Evolutionary conservation across 2,888 invertebrate species (phyloP), one percentile per base, ranked within the genome.

Genomic region (Andrena camellia): DNA sequence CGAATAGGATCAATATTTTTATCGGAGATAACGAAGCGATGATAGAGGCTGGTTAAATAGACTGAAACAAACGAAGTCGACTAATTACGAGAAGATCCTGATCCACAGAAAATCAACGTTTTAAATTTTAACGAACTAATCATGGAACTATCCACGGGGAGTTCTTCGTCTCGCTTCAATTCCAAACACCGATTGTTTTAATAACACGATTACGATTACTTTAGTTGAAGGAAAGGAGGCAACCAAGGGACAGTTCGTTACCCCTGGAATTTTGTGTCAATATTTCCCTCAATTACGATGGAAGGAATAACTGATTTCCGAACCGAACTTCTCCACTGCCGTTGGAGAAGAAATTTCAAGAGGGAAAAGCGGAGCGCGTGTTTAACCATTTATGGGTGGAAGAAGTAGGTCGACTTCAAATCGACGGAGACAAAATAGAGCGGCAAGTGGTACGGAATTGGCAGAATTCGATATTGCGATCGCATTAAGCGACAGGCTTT

Each of bases 331-430:
- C 33, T 35, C 20, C 10, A 50, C 48, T 0, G 2, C 0, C 31
- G 26, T 8, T 42, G 8, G 10, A 17, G 10, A 33, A n/a, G 17
- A 63, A 62, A n/a, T 42, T 64, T 26, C 62, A 20, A 63, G 60
- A 60, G 50, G 13, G 68, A 50, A 29, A 64, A 64, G 26, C 3
- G 26, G 31, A 64, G 50, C 69, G 35, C 20, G 42, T 80, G 76
- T 82, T 88, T 81, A 86, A 86, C 86, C 88, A 75, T 84, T 81
- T 67, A 71, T 52, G 2, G 10, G 29, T 2, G n/a, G 8, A 35
- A 76, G 68, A 81, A 81, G 60, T 78, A 60, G 83, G 64, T 68
- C 75, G 69, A 52, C 60, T 74, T 52, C 48, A 63, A 85, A 83
- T 84, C 81, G 63, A 59, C 35, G 48, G 20, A 71, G 35, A 33